These are phyloP conservation scores for Sitta carolinensis DNA, from an alignment of 2,797 vertebrate species.

Conservation along the genomic window DNA sequence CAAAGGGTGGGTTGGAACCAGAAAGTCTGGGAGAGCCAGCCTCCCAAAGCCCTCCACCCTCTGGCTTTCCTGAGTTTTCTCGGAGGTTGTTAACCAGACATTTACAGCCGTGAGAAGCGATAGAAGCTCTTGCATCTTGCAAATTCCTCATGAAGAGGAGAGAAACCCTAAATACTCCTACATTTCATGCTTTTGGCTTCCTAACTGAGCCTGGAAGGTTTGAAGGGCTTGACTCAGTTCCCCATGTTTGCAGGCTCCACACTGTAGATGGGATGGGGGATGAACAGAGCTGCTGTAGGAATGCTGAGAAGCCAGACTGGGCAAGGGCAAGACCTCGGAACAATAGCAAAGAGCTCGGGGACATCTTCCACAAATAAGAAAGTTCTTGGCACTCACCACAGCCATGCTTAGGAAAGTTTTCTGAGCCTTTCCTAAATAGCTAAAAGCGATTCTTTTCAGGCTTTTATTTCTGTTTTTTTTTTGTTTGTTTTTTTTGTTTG, in stretches of 20 bases:
- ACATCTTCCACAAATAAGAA: constrained; percentile 47
- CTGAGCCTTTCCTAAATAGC: constrained; percentile 38
- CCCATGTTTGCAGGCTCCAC: not conserved
- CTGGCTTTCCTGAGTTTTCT: not conserved
- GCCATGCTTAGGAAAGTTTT: not conserved
- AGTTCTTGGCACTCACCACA: constrained; percentile 27
- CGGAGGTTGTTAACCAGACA: not conserved
- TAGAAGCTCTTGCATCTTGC: not conserved
- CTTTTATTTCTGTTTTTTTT: not conserved
- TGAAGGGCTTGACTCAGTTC: not conserved
- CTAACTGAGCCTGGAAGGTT: not conserved
- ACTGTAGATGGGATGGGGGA: not conserved
- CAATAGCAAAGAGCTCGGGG: constrained; percentile 47
- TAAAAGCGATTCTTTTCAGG: not conserved
- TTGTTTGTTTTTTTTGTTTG: not conserved
- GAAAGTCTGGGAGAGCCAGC: not conserved
- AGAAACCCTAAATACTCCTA: not conserved
- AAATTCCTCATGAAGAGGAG: not conserved
- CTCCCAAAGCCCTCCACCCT: not conserved
- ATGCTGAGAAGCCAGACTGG: not conserved
- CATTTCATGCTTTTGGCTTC: not conserved
- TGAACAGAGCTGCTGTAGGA: not conserved
- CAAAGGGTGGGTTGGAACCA: not conserved
- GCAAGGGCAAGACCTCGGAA: not conserved
- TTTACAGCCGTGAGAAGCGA: rapidly evolving